Percentiles rank a stretch among this genome's conserved stretches.
These are phyloP conservation scores for Lacanobia wlatinum DNA, from an alignment of 2,888 invertebrate species.

Conservation along the genomic window DNA sequence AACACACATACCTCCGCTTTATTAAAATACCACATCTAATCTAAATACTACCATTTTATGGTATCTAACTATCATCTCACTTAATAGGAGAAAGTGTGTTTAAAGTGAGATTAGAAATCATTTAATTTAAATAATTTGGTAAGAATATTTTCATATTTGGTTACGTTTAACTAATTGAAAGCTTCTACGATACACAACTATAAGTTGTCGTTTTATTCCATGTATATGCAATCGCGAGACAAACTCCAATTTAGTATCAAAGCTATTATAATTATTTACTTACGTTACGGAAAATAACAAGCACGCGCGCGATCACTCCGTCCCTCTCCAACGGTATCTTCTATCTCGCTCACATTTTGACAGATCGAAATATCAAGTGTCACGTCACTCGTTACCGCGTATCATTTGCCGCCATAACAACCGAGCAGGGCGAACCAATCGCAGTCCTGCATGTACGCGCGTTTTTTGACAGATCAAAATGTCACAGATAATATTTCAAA, in stretches of 20 bases:
- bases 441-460: conserved; percentile 54
- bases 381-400: conserved; percentile 69
- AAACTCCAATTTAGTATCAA: conserved; percentile 35
- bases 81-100: conserved; percentile 48
- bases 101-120: conserved; percentile 14
- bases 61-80: conserved; percentile 26
- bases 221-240: conserved; percentile 27
- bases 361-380: conserved; percentile 84
- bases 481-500: conserved; percentile 50
- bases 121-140: conserved; percentile 43
- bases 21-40: conserved; percentile 65
- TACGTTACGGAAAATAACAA: conserved; percentile 62
- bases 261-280: conserved; percentile 63
- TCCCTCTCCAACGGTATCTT: conserved; percentile 72
- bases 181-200: not conserved
- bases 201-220: not conserved
- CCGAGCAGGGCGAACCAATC: conserved; percentile 56
- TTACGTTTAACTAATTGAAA: conserved; percentile 3
- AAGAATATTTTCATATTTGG: not conserved
- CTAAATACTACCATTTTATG: conserved; percentile 35
- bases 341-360: conserved; percentile 84
- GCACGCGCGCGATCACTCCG: conserved; percentile 65
- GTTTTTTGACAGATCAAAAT: conserved; percentile 63
- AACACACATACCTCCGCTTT: conserved; percentile 72
- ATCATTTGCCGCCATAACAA: conserved; percentile 67